phyloP scores from a whole-genome alignment of 2,113 vertebrate genomes.

The Condylura cristata region DNA sequence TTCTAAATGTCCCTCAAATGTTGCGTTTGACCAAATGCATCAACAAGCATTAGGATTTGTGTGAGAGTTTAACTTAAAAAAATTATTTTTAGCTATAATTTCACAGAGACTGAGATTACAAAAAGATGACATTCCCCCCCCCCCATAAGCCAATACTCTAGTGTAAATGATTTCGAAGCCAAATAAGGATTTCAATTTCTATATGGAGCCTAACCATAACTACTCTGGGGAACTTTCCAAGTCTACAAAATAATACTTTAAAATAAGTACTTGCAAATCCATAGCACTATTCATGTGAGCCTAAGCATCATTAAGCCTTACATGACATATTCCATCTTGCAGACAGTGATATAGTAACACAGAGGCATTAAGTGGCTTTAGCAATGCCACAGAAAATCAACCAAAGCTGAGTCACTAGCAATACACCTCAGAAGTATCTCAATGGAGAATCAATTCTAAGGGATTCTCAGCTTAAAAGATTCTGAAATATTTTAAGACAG shows the following conservation, averaged over 20 bases:
- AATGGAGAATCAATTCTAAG: slow-evolving; percentile 39
- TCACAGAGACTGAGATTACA: slow-evolving; percentile 22
- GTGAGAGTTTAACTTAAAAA: slow-evolving; percentile 52
- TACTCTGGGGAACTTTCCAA: slow-evolving; percentile 71
- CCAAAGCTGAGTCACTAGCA: slow-evolving; percentile 50
- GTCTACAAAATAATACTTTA: slow-evolving; percentile 73
- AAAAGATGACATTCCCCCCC: not conserved
- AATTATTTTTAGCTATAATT: slow-evolving; percentile 45
- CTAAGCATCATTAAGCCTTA: slow-evolving; percentile 67
- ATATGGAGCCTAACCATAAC: slow-evolving; percentile 57
- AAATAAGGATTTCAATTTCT: slow-evolving; percentile 68
- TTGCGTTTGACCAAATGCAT: not conserved
- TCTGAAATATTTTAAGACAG: not conserved
- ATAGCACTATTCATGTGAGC: slow-evolving; percentile 72
- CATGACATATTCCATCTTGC: slow-evolving; percentile 63
- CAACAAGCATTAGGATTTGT: slow-evolving; percentile 28
- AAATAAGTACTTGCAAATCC: slow-evolving; percentile 76
- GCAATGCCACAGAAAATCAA: slow-evolving; percentile 52
- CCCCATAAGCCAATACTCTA: slow-evolving; percentile 39
- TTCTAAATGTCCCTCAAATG: slow-evolving; percentile 29
- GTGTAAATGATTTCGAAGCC: slow-evolving; percentile 64
- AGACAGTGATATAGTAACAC: slow-evolving; percentile 63
- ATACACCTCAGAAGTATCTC: slow-evolving; percentile 33
- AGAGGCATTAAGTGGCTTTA: slow-evolving; percentile 59
- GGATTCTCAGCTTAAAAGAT: slow-evolving; percentile 27